A percentile compares a stretch with the other conserved stretches of the same genome.
Conservation (phyloP, 2,888 invertebrate species). For the Oxyscelio sp. region DNA sequence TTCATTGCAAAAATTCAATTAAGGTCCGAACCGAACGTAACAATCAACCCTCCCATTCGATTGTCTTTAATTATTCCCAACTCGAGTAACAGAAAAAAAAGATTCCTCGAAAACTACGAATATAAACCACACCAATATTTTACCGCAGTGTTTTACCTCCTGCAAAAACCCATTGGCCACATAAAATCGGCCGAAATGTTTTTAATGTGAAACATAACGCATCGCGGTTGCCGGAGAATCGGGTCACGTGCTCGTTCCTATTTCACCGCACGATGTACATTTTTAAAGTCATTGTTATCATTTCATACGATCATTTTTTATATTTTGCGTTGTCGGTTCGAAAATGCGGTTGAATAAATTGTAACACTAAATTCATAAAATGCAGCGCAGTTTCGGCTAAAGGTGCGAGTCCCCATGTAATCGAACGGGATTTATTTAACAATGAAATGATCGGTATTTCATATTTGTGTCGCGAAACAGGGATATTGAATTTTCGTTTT, state of each 20-base stretch:
- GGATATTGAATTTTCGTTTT: conserved; percentile 55
- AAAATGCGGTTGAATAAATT: conserved; percentile 60
- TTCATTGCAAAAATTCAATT: conserved; percentile 17
- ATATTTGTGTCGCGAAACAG: conserved; percentile 46
- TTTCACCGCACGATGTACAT: conserved; percentile 29
- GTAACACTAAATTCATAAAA: conserved; percentile 19
- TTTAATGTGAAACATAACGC: conserved; percentile 44
- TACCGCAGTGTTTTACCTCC: conserved; percentile 35
- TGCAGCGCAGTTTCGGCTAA: not conserved
- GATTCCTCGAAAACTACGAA: conserved; percentile 11
- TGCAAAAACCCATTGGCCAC: conserved; percentile 38
- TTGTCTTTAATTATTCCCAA: conserved; percentile 31
- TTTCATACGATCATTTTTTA: conserved; percentile 49
- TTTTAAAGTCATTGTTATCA: conserved; percentile 62
- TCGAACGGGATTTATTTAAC: conserved; percentile 52
- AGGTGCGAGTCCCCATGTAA: conserved; percentile 18
- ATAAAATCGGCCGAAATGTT: conserved; percentile 44
- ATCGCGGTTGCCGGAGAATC: not conserved
- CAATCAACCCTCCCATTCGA: not conserved
- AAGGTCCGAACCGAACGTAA: conserved; percentile 2
- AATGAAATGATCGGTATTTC: conserved; percentile 41
- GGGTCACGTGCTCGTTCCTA: conserved; percentile 19
- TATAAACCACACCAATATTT: conserved; percentile 49
- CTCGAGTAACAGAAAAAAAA: conserved; percentile 3
- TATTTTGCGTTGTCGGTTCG: conserved; percentile 44